Evolutionary conservation across 2,113 vertebrate species (phyloP).

Genomic region (Ailuropoda melanoleuca): DNA sequence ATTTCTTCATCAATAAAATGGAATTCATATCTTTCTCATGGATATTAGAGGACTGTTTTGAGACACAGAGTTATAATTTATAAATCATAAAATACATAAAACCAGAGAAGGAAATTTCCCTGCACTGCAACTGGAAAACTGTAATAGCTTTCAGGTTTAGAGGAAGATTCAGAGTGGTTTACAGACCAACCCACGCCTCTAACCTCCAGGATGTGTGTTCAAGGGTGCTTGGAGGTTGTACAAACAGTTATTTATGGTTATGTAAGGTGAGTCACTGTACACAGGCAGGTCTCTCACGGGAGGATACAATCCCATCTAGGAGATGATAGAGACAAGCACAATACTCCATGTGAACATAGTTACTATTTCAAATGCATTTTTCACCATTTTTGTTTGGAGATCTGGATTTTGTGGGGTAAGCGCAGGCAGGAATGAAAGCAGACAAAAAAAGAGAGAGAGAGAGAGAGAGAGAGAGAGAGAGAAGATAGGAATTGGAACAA

Average conservation of each 20-base stretch:
- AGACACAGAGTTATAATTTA: neutral
- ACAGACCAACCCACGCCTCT: neutral
- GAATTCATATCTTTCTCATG: neutral
- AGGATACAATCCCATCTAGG: fast-evolving
- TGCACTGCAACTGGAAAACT: neutral
- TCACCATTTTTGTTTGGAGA: neutral
- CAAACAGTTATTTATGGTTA: neutral
- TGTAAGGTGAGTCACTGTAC: fast-evolving
- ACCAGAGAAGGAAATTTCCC: neutral
- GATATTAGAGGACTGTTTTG: neutral
- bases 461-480: no score
- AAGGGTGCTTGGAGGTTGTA: neutral
- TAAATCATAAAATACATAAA: neutral
- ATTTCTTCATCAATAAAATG: neutral
- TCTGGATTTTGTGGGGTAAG: neutral
- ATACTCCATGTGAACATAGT: neutral
- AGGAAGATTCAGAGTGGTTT: neutral
- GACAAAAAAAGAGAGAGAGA: neutral
- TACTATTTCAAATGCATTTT: neutral
- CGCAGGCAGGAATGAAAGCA: neutral
- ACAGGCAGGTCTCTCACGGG: neutral
- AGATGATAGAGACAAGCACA: fast-evolving
- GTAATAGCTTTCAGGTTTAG: neutral
- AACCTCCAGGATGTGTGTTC: no score
- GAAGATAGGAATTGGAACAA: neutral